Conservation (phyloP, 2,888 invertebrate species). For the Harmothoe impar region DNA sequence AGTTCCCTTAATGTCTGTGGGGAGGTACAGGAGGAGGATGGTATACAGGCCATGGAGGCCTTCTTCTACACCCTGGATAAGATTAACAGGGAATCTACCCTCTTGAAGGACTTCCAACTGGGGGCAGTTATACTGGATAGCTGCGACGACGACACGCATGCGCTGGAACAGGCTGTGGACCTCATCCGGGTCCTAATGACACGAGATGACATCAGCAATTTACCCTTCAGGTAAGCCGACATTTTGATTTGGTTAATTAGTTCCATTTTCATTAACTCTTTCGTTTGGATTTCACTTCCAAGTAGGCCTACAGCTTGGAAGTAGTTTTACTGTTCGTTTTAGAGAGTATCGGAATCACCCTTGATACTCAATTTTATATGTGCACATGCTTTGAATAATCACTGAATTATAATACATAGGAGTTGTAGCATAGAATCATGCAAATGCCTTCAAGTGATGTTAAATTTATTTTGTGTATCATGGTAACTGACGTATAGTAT, state of each 20-base stretch:
- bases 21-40: slow-evolving; percentile 86
- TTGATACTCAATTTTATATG: no score
- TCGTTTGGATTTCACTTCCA: no score
- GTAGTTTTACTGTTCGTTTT: no score
- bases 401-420: no score
- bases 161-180: slow-evolving; percentile 87
- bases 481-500: no score
- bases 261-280: neutral
- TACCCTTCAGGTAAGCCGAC: slow-evolving; percentile 42
- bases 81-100: slow-evolving; percentile 85
- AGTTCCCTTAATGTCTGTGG: slow-evolving; percentile 82
- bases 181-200: slow-evolving; percentile 62
- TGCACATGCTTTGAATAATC: no score
- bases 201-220: slow-evolving; percentile 19
- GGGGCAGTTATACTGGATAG: slow-evolving; percentile 87
- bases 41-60: slow-evolving; percentile 89
- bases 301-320: no score
- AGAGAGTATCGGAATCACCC: no score
- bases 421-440: no score
- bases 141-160: slow-evolving; percentile 88
- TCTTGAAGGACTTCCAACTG: slow-evolving; percentile 85
- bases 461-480: no score
- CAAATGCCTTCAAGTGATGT: no score
- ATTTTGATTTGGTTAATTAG: neutral
- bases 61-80: slow-evolving; percentile 88